Conservation (phyloP, 1,140 invertebrate genomes). For the Drosophila albomicans region DNA sequence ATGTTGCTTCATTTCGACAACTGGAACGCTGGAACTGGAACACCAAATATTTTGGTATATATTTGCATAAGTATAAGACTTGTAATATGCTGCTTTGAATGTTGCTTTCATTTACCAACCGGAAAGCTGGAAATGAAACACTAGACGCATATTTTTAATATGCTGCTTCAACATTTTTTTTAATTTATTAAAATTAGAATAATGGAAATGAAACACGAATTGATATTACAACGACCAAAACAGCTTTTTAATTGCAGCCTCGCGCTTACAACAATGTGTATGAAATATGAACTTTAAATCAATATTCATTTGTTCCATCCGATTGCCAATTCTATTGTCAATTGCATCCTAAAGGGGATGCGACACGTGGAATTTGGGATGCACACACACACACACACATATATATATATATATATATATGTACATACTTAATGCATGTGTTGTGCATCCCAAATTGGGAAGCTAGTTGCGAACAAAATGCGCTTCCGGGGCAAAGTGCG, state of each 20-base stretch:
- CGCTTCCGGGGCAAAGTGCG: constrained; percentile 13
- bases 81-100: too few species aligned
- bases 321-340: too few species aligned
- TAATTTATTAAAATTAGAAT: neutral
- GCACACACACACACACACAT: neutral
- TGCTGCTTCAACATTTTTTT: neutral
- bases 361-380: constrained; percentile 2
- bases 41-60: neutral
- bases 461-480: neutral
- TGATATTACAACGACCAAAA: too few species aligned
- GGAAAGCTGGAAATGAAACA: neutral
- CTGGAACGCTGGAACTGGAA: neutral
- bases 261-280: too few species aligned
- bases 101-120: too few species aligned
- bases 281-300: too few species aligned
- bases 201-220: neutral
- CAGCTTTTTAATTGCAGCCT: too few species aligned
- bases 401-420: too few species aligned
- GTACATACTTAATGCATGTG: neutral
- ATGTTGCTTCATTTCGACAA: neutral
- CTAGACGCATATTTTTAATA: neutral
- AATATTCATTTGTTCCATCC: too few species aligned
- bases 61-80: too few species aligned
- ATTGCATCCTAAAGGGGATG: too few species aligned
- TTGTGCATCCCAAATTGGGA: neutral